Evolutionary conservation across 2,113 vertebrate genomes (phyloP).

Genomic region (Hydrolagus affinis): DNA sequence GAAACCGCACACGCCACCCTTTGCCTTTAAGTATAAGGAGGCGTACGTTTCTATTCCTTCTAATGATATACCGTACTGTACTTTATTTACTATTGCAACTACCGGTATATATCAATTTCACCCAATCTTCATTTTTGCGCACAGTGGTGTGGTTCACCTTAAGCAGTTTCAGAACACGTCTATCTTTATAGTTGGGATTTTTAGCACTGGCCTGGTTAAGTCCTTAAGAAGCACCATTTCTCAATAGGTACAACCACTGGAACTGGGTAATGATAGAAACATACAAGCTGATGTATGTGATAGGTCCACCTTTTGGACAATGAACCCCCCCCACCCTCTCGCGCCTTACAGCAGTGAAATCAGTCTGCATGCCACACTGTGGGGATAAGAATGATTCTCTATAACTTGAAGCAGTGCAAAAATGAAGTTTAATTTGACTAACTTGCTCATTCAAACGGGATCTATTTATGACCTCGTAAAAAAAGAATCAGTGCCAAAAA

Average conservation of each 20-base stretch:
- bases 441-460: neutral
- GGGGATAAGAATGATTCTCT: neutral
- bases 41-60: neutral
- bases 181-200: neutral
- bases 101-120: neutral
- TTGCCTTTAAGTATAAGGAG: neutral
- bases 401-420: neutral
- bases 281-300: neutral
- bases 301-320: neutral
- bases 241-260: constrained; percentile 16
- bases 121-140: neutral
- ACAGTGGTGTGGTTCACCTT: neutral
- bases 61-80: too few species aligned
- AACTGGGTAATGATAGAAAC: constrained; percentile 4
- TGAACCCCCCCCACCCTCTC: neutral
- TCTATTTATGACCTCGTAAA: neutral
- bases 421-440: neutral
- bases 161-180: constrained; percentile 9
- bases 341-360: neutral
- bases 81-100: neutral
- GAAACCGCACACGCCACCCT: too few species aligned
- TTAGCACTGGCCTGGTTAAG: neutral
- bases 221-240: constrained; percentile 7
- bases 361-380: too few species aligned
- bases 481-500: neutral